Evolutionary conservation across 2,113 vertebrate genomes (phyloP).

Genomic region (Chamaetylas fuelleborni): DNA sequence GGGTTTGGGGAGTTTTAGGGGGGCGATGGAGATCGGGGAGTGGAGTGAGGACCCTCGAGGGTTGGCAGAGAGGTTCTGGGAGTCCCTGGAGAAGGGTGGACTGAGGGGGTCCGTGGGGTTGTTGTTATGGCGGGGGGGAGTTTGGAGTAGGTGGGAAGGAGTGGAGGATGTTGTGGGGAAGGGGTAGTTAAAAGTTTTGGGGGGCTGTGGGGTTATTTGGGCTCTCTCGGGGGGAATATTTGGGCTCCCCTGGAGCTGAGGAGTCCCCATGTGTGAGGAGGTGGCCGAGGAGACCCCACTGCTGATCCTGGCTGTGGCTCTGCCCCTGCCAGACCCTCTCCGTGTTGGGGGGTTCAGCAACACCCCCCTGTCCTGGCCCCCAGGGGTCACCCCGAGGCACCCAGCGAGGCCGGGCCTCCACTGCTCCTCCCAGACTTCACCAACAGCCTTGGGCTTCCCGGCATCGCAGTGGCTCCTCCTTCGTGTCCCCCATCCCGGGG

Average conservation of each 20-base stretch:
- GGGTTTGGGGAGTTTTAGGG: no score
- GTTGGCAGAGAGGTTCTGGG: background rate
- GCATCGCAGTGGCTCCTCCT: background rate
- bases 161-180: background rate
- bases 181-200: background rate
- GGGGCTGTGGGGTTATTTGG: background rate
- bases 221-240: background rate
- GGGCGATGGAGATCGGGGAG: no score
- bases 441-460: background rate
- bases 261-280: rapidly evolving
- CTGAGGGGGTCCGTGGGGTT: background rate
- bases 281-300: background rate
- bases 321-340: background rate
- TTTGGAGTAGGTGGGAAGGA: no score
- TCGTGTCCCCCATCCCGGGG: rapidly evolving
- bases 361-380: background rate
- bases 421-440: background rate
- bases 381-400: rapidly evolving
- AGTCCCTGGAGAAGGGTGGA: background rate
- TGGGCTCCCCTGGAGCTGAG: background rate
- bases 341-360: background rate
- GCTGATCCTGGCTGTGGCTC: background rate
- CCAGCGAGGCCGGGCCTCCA: background rate
- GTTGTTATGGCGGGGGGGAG: no score
- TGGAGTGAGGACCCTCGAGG: no score